These are phyloP conservation scores for mouse (Mus musculus) DNA, from an alignment of 2,113 vertebrate species.

Conservation along the genomic window DNA sequence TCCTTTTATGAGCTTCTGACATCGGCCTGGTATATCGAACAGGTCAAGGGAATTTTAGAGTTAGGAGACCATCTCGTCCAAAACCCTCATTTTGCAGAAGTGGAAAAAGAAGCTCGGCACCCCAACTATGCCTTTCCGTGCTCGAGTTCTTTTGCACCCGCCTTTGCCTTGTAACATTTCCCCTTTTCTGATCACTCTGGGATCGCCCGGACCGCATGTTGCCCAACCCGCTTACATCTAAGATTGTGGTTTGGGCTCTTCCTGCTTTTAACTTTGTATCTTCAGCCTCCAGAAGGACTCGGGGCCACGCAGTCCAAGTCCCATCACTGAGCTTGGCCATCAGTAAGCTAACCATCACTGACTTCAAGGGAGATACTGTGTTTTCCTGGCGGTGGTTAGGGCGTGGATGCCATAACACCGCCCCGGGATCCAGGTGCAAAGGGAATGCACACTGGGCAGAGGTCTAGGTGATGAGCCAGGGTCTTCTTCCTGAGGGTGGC, in stretches of 20 bases:
- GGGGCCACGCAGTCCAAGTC: neutral
- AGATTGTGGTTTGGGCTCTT: conserved; percentile 13
- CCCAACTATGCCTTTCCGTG: neutral
- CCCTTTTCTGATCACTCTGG: conserved; percentile 15
- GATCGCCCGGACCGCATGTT: neutral
- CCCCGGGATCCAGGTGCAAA: neutral
- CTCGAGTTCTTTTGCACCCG: neutral
- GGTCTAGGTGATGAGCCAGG: neutral
- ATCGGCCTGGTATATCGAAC: neutral
- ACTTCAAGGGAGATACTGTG: neutral
- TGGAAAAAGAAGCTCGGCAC: neutral
- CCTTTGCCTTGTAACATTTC: neutral
- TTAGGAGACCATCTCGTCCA: neutral
- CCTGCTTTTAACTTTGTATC: neutral
- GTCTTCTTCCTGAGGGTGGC: neutral
- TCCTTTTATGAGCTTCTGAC: neutral
- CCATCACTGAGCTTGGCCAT: neutral
- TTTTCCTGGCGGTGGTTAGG: neutral
- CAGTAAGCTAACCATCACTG: neutral
- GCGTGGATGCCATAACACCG: neutral
- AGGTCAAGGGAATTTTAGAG: neutral
- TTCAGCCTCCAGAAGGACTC: neutral
- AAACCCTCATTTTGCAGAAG: neutral
- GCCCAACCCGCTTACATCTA: neutral
- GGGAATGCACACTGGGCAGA: neutral